Evolutionary conservation across 2,797 vertebrate species (phyloP).

Genomic region (Percopsis omiscomaycus): DNA sequence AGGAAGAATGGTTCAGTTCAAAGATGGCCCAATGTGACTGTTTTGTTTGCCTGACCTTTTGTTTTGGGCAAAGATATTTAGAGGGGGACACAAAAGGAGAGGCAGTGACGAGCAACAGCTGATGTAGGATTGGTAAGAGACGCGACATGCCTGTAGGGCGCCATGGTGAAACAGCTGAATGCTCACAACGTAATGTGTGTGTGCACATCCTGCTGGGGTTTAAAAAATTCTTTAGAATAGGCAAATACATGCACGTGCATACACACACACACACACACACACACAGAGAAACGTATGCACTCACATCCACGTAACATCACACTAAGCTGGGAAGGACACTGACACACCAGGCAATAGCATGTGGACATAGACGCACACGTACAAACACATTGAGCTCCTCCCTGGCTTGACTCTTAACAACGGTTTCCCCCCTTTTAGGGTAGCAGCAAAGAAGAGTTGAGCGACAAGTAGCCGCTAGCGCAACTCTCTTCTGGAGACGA

Average conservation of each 20-base stretch:
- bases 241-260: conserved; percentile 15
- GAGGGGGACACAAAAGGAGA: conserved; percentile 64
- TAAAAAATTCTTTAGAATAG: conserved; percentile 48
- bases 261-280: conserved; percentile 28
- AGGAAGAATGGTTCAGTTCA: conserved; percentile 36
- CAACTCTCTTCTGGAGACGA: conserved; percentile 50
- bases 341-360: background rate
- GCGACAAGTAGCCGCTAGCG: conserved; percentile 42
- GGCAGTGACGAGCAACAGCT: conserved; percentile 63
- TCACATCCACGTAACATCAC: conserved; percentile 12
- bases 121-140: conserved; percentile 58
- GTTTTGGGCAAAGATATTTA: conserved; percentile 80
- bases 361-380: background rate
- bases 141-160: conserved; percentile 71
- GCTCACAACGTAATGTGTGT: conserved; percentile 37
- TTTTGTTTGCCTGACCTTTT: conserved; percentile 76
- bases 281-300: conserved; percentile 28
- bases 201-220: conserved; percentile 55
- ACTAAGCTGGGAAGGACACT: background rate
- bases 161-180: conserved; percentile 76
- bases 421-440: conserved; percentile 59
- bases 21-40: conserved; percentile 56
- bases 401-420: conserved; percentile 55
- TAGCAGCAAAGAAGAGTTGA: conserved; percentile 48
- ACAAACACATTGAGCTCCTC: conserved; percentile 57